Percentiles rank a stretch among this genome's conserved stretches.
phyloP scores from a whole-genome alignment of 37 sponge, comb jelly and placozoan genomes.

The Dysidea cf. avara region DNA sequence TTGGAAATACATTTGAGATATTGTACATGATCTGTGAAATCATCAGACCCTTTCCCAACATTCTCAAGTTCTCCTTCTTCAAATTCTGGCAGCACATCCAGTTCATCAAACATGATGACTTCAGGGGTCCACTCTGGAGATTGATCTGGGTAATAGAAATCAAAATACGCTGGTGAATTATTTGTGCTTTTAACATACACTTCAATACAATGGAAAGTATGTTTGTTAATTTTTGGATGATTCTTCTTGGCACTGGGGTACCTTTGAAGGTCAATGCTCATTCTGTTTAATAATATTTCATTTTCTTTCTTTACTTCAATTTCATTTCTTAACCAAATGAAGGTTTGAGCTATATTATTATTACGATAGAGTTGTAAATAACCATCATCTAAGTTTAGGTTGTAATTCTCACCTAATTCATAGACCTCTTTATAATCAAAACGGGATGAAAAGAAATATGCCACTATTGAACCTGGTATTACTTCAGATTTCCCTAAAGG shows the following conservation, averaged over 20 bases:
- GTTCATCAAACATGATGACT: neutral
- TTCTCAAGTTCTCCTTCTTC: too few relatives aligned
- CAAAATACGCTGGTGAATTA: constrained; percentile 43
- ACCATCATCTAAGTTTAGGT: constrained; percentile 25
- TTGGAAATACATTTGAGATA: constrained; percentile 11
- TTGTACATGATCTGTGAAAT: neutral
- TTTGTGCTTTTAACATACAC: constrained; percentile 51
- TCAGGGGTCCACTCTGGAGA: neutral
- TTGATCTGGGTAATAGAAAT: constrained; percentile 32
- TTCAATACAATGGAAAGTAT: constrained; percentile 40
- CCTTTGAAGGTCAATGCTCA: constrained; percentile 65
- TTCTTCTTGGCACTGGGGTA: neutral
- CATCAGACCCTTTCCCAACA: too few relatives aligned
- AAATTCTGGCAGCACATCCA: constrained; percentile 46
- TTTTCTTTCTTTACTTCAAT: neutral
- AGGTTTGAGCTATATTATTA: constrained; percentile 30
- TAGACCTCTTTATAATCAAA: constrained; percentile 29
- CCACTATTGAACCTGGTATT: constrained; percentile 33
- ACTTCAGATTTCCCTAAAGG: constrained; percentile 10
- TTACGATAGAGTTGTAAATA: constrained; percentile 61
- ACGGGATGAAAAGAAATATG: constrained; percentile 65
- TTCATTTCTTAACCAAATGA: constrained; percentile 44
- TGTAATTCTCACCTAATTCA: constrained; percentile 45
- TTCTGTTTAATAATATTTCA: constrained; percentile 28
- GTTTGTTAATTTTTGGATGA: constrained; percentile 62